phyloP scores from a whole-genome alignment of 2,797 vertebrate genomes.

The Pantherophis vulpinus region DNA sequence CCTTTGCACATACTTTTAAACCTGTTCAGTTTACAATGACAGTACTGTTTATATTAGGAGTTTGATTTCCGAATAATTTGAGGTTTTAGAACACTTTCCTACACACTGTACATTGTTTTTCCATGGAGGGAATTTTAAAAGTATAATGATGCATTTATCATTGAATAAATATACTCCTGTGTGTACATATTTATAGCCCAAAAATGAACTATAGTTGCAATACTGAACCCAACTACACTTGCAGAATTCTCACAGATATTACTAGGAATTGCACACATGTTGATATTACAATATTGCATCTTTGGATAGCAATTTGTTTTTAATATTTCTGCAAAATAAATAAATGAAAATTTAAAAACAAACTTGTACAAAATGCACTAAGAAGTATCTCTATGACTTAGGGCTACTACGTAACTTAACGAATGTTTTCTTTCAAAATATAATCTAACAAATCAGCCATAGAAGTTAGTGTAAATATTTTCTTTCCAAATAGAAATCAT shows the following conservation, averaged over 20 bases:
- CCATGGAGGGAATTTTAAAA: conserved; percentile 61
- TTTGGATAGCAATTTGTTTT: conserved; percentile 50
- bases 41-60: conserved; percentile 72
- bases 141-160: conserved; percentile 61
- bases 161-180: conserved; percentile 64
- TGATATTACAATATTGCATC: conserved; percentile 2
- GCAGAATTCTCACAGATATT: neutral
- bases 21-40: conserved; percentile 75
- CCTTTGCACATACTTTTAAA: conserved; percentile 74
- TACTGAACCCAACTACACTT: neutral
- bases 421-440: conserved; percentile 76
- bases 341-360: conserved; percentile 29
- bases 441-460: conserved; percentile 78
- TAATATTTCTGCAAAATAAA: conserved; percentile 58
- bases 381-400: conserved; percentile 60
- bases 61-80: conserved; percentile 74
- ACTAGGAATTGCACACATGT: neutral
- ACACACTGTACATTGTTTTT: conserved; percentile 69
- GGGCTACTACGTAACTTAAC: conserved; percentile 70
- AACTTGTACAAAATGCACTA: conserved; percentile 66
- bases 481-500: conserved; percentile 81
- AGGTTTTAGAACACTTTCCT: conserved; percentile 71
- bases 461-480: conserved; percentile 84
- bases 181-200: conserved; percentile 67
- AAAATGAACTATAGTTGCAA: conserved; percentile 45